These are phyloP conservation scores for Asteroscopus sphinx DNA, from an alignment of 2,888 invertebrate genomes.

Conservation along the genomic window DNA sequence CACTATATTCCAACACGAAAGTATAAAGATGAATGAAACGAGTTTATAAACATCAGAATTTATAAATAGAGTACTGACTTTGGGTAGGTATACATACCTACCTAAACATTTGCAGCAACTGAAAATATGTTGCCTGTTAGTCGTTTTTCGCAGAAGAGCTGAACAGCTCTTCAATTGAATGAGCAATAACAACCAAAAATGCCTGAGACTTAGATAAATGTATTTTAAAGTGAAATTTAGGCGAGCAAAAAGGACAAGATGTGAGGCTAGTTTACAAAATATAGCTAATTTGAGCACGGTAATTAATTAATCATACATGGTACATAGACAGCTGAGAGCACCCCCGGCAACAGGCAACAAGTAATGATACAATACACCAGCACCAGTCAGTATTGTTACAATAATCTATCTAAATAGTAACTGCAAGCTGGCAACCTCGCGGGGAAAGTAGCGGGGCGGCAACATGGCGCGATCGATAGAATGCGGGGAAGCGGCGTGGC, in stretches of 20 bases:
- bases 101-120: constrained; percentile 47
- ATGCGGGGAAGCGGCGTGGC: constrained; percentile 57
- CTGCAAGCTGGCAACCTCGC: constrained; percentile 79
- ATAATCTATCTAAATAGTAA: constrained; percentile 72
- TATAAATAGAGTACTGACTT: constrained; percentile 48
- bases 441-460: constrained; percentile 77
- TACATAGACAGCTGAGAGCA: constrained; percentile 32
- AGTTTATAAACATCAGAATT: constrained; percentile 51
- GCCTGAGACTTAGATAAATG: not conserved
- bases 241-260: constrained; percentile 14
- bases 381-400: constrained; percentile 60
- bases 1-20: constrained; percentile 21
- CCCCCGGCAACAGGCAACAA: constrained; percentile 67
- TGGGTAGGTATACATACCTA: too few relatives aligned
- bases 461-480: constrained; percentile 75
- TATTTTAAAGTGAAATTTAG: constrained; percentile 13
- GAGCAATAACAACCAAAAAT: constrained; percentile 11
- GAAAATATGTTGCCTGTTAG: constrained; percentile 28
- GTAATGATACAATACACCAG: constrained; percentile 76
- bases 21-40: constrained; percentile 53
- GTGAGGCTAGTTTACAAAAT: constrained; percentile 18
- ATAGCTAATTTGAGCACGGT: constrained; percentile 21
- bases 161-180: constrained; percentile 18
- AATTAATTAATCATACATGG: too few relatives aligned
- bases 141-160: constrained; percentile 19